These are phyloP conservation scores for Oxytorus armatus DNA, from an alignment of 2,888 invertebrate genomes.

Conservation along the genomic window DNA sequence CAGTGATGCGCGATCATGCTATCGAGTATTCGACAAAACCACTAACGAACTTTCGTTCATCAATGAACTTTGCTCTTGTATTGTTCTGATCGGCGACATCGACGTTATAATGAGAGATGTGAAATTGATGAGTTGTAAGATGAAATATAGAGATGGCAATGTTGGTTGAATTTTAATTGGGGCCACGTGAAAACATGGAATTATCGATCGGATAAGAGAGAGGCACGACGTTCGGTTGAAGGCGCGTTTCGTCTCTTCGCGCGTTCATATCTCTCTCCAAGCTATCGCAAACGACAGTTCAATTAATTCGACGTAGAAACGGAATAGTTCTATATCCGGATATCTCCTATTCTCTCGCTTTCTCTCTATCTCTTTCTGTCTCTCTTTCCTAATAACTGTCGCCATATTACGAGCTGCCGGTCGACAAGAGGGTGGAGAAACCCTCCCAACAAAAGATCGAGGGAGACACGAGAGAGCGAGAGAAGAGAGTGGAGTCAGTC, in stretches of 20 bases:
- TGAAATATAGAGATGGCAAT: slow-evolving; percentile 16
- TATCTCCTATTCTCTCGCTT: slow-evolving; percentile 43
- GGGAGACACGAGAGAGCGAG: neutral
- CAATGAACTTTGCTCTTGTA: neutral
- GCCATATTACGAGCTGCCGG: slow-evolving; percentile 44
- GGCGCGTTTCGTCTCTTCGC: slow-evolving; percentile 6
- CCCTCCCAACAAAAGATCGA: slow-evolving; percentile 27
- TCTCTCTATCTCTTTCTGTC: slow-evolving; percentile 26
- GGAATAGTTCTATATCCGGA: slow-evolving; percentile 49
- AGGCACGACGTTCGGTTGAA: slow-evolving; percentile 22
- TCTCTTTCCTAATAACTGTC: slow-evolving; percentile 52
- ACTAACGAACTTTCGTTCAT: neutral
- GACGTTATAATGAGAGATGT: slow-evolving; percentile 26
- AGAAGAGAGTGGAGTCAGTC: slow-evolving; percentile 41
- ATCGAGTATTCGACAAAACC: neutral
- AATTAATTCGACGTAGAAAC: slow-evolving; percentile 49
- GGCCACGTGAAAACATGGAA: slow-evolving; percentile 28
- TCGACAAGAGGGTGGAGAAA: slow-evolving; percentile 37
- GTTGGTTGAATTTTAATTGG: slow-evolving; percentile 18
- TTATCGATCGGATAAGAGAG: slow-evolving; percentile 35
- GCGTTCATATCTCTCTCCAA: slow-evolving; percentile 2
- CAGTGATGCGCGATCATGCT: neutral
- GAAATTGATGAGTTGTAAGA: neutral
- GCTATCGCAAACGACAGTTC: slow-evolving; percentile 34
- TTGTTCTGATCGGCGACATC: neutral